Conservation (phyloP, 1,140 invertebrate genomes). For the Bicyclus anynana region DNA sequence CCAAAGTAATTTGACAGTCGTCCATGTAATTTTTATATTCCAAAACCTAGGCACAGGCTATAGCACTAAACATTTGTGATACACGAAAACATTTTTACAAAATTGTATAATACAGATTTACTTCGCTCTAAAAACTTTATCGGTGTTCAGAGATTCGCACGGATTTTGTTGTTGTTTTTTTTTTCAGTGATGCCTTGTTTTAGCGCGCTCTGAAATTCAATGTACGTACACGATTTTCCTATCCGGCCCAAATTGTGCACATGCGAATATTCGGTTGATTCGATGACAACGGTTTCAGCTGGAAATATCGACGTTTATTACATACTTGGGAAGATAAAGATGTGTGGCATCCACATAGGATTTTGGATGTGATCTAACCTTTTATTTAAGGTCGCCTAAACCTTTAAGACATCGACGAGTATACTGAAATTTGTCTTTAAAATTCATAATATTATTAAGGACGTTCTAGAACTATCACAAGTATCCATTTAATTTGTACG, state of each 20-base stretch:
- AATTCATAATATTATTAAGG: too few relatives aligned
- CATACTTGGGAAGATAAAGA: constrained; percentile 36
- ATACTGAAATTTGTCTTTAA: too few relatives aligned
- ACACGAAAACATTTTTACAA: neutral
- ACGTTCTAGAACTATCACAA: too few relatives aligned
- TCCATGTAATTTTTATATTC: too few relatives aligned
- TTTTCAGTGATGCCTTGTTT: constrained; percentile 23
- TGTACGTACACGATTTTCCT: constrained; percentile 38
- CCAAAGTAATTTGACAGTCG: too few relatives aligned
- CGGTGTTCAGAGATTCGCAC: constrained; percentile 31
- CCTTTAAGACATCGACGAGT: neutral
- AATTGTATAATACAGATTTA: constrained; percentile 46
- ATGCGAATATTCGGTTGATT: constrained; percentile 28
- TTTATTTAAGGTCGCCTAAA: neutral
- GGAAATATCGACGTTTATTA: constrained; percentile 17
- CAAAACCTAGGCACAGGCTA: too few relatives aligned
- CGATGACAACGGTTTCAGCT: constrained; percentile 23
- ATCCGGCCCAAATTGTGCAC: constrained; percentile 29
- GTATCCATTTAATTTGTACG: too few relatives aligned
- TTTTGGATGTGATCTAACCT: constrained; percentile 9
- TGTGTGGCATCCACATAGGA: constrained; percentile 27
- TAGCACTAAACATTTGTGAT: neutral
- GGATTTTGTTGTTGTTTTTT: constrained; percentile 28
- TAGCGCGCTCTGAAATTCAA: constrained; percentile 24
- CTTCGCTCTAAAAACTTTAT: constrained; percentile 55